Conservation (phyloP, 1,140 invertebrate genomes). For the Microplitis demolitor region DNA sequence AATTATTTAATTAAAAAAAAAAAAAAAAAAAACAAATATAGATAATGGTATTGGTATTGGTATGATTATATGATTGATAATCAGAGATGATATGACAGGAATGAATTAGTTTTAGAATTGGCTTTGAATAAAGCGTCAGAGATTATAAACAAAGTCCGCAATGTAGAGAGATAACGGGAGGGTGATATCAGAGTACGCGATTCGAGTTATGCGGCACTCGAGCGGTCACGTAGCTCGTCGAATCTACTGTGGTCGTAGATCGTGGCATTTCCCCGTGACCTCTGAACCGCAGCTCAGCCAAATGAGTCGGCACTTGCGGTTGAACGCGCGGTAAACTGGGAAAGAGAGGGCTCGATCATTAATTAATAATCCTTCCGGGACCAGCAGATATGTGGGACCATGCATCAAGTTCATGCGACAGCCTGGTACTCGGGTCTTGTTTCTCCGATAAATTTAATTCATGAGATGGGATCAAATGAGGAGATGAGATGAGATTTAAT, state of each 20-base stretch:
- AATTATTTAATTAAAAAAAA: too few species aligned
- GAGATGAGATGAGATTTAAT: too few species aligned
- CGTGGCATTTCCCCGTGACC: slow-evolving; percentile 25
- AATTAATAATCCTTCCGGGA: slow-evolving; percentile 50
- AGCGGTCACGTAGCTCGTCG: slow-evolving; percentile 22
- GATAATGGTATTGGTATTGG: too few species aligned
- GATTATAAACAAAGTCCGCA: neutral
- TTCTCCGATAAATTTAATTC: neutral
- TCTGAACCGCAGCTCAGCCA: slow-evolving; percentile 29
- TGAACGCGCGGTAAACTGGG: slow-evolving; percentile 7
- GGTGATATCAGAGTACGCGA: neutral
- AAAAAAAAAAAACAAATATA: too few species aligned
- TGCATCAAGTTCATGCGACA: slow-evolving; percentile 42
- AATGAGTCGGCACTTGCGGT: slow-evolving; percentile 31
- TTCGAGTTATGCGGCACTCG: slow-evolving; percentile 4
- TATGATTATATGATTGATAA: neutral
- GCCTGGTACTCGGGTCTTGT: slow-evolving; percentile 31
- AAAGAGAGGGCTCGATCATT: slow-evolving; percentile 40
- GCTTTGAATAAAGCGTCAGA: neutral
- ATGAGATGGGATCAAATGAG: too few species aligned
- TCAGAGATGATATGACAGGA: neutral
- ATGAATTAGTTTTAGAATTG: neutral
- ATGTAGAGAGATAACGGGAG: neutral
- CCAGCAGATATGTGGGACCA: slow-evolving; percentile 35
- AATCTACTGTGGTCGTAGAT: slow-evolving; percentile 21